Evolutionary conservation across 1,140 invertebrate species (phyloP), one percentile per base, ranked within the genome.

Genomic region (Sitophilus oryzae): DNA sequence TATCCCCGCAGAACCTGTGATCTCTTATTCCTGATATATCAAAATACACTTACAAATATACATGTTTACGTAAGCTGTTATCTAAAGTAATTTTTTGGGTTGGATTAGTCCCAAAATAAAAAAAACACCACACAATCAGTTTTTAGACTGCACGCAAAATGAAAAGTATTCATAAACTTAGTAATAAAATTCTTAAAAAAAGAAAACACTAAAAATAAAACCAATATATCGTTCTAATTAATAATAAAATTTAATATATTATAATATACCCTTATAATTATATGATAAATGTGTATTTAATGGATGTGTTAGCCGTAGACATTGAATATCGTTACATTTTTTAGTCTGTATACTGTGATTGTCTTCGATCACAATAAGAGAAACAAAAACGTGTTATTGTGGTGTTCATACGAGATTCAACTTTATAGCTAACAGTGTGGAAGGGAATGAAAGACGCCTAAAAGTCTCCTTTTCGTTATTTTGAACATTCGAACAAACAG

Each of bases 51-150:
- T 64, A 67, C 59, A 66, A 67, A 65, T 61, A 66, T 61, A 63
- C 59, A 59, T 62, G 62, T 59, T 51, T 62, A 59, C 59, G 59
- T 62, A 66, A 61, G 55, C 42, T 52, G 55, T 57, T 57, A 52
- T 45, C 20, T 51, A 57, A 56, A 25, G 49, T 43, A 44, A 43
- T 56, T 51, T 52, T 58, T 55, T 54, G 59, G 55, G 49, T 44
- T 52, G 51, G 43, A 51, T 45, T 57, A 51, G 48, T 46, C 55
- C 48, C 47, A 57, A 52, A 57, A 51, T 51, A 57, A 51, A 44
- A 62, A 65, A 69, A 69, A 71, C 69, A 70, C 69, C 68, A 70
- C 65, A 68, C 69, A 71, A 71, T 71, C 69, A 71, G 66, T 68
- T 69, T 46, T 63, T 71, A 71, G 69, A 71, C 69, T 71, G 69